Conservation (phyloP, 2,113 vertebrate genomes). For the Lonchura striata region DNA sequence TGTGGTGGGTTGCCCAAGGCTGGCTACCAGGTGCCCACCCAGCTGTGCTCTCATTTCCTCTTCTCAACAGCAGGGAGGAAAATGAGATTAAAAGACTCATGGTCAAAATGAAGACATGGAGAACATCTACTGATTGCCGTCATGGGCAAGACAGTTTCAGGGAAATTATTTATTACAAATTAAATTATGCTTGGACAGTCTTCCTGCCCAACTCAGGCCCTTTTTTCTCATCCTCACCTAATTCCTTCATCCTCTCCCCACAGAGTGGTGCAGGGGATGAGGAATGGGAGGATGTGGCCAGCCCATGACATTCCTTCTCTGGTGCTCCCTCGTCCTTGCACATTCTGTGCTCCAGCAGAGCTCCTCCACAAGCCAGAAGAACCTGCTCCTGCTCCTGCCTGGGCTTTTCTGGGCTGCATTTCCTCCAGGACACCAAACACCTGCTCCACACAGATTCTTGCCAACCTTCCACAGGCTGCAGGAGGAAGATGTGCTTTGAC, state of each 20-base stretch:
- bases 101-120: background rate
- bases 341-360: background rate
- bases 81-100: background rate
- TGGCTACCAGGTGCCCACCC: background rate
- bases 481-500: background rate
- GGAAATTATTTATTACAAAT: background rate
- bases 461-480: background rate
- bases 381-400: background rate
- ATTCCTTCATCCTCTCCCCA: background rate
- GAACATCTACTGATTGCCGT: accelerated
- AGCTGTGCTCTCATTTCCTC: background rate
- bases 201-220: background rate
- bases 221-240: background rate
- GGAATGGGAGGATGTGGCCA: background rate
- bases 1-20: background rate
- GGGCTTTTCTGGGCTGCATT: background rate
- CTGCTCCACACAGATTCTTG: background rate
- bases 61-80: background rate
- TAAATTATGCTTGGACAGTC: background rate
- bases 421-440: background rate
- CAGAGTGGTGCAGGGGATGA: no score
- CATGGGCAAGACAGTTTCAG: background rate
- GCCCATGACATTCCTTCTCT: background rate
- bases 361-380: background rate
- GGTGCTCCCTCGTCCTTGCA: background rate